Percentiles rank a stretch among this genome's conserved stretches.
phyloP scores from a whole-genome alignment of 2,888 invertebrate genomes.

The Agonopterix arenella region DNA sequence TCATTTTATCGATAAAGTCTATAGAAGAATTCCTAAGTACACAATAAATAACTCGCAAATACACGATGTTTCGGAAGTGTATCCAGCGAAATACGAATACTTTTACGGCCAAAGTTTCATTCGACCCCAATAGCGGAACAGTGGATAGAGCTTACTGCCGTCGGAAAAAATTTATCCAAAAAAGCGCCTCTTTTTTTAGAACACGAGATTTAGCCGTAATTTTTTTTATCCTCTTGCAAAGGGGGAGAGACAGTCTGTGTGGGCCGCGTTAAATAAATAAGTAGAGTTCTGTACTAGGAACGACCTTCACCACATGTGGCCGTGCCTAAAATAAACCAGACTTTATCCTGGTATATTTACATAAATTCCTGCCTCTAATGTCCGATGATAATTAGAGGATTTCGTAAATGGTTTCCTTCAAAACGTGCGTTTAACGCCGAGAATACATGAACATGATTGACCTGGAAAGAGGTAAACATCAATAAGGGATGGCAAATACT shows the following conservation, averaged over 20 bases:
- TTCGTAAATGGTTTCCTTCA: background rate
- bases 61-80: background rate
- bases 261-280: constrained; percentile 61
- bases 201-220: too few relatives aligned
- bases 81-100: background rate
- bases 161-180: constrained; percentile 3
- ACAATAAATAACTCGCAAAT: background rate
- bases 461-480: too few relatives aligned
- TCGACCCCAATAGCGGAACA: constrained; percentile 2
- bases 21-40: too few relatives aligned
- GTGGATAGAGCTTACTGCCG: constrained; percentile 4
- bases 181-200: background rate
- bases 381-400: constrained; percentile 30
- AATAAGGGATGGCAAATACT: too few relatives aligned
- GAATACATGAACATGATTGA: too few relatives aligned
- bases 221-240: constrained; percentile 26
- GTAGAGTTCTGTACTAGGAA: constrained; percentile 45
- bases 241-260: constrained; percentile 32
- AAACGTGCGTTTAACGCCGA: too few relatives aligned
- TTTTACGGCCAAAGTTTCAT: background rate
- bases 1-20: too few relatives aligned
- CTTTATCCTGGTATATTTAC: constrained; percentile 13
- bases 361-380: constrained; percentile 22
- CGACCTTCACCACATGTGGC: constrained; percentile 65
- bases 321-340: constrained; percentile 53